These are phyloP conservation scores for Tapirus terrestris DNA, from an alignment of 2,113 vertebrate species.

Conservation along the genomic window DNA sequence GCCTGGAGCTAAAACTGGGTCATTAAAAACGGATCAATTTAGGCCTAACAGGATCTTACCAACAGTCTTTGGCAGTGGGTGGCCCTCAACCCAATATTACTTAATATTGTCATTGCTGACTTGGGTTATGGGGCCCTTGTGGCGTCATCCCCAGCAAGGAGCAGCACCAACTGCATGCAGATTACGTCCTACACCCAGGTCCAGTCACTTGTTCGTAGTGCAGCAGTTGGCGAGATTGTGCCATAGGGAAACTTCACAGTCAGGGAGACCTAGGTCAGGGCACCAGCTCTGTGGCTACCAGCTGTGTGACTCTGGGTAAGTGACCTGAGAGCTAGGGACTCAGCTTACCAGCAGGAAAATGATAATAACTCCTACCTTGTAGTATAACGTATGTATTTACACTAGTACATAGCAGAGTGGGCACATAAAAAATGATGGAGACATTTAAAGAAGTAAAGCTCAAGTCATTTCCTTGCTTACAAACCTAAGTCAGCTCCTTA, in stretches of 20 bases:
- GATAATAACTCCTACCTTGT: no score
- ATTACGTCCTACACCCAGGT: rapidly evolving
- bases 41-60: not conserved
- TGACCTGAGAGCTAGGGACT: not conserved
- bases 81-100: not conserved
- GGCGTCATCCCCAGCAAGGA: not conserved
- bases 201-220: no score
- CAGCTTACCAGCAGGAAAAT: not conserved
- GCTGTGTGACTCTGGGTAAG: not conserved
- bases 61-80: not conserved
- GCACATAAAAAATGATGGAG: no score
- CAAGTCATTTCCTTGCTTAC: not conserved
- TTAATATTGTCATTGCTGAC: not conserved
- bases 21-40: not conserved
- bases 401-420: rapidly evolving
- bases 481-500: not conserved
- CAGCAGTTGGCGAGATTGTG: not conserved
- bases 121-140: no score
- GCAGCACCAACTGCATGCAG: not conserved
- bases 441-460: no score
- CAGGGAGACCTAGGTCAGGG: not conserved
- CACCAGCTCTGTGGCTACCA: not conserved
- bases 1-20: not conserved
- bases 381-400: not conserved
- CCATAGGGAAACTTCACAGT: not conserved